Evolutionary conservation across 2,888 invertebrate genomes (phyloP), one percentile per base, ranked within the genome.

Genomic region (Frankliniella intonsa): DNA sequence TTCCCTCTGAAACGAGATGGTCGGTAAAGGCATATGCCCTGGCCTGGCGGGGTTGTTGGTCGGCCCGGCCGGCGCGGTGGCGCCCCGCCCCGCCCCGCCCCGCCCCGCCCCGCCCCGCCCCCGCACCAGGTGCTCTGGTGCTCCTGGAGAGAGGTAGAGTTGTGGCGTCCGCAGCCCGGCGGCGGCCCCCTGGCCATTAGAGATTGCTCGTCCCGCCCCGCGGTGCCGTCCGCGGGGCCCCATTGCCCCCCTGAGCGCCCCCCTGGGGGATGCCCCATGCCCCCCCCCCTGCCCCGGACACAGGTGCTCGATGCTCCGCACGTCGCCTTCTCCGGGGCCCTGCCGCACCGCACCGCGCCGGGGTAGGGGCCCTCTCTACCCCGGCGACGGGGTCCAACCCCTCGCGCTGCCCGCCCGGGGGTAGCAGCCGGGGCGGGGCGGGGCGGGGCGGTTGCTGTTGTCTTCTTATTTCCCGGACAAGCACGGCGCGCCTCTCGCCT

Each of bases 261-360:
- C 69, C 69, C 5, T n/a, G 69, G 69, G 69, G 25, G 25, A 2
- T 38, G 38, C 38, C 38, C 38, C 38, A 2, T 38, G 38, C 38
- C 38, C 38, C 38, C 3, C 38, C 38, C 38, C 38, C n/a, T n/a
- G 38, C 38, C 7, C 62, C 19, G 62, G 62, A 25, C 69, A n/a
- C 69, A 76, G 69, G 69, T 76, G 69, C 69, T 76, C 9, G 69
- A 76, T 76, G 69, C 69, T 8, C 69, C 25, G 69, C 69, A 76
- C 69, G 69, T 76, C 69, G 69, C 69, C 62, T 0, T 62, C 62
- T 14, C 19, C 55, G 55, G 55, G 55, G 55, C 7, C 55, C 55
- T n/a, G 51, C 51, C 51, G 10, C 55, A 7, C 55, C 55, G 14
- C 55, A 7, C 55, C 55, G 14, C 55, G 3, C 38, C 38, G 38